A percentile compares a stretch with the other conserved stretches of the same genome.
Conservation (phyloP, 1,140 invertebrate species). For the Odontomachus brunneus region DNA sequence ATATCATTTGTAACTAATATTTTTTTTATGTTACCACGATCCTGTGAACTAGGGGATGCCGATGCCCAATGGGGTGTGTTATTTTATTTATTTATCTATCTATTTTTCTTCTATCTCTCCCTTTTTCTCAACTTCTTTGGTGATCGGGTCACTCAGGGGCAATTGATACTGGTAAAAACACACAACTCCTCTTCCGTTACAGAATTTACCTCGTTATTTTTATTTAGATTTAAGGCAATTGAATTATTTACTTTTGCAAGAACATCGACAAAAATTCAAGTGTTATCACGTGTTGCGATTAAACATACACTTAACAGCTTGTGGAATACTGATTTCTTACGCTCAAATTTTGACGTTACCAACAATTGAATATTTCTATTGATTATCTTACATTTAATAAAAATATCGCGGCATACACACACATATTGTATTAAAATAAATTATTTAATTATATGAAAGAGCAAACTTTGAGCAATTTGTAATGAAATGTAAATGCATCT, state of each 20-base stretch:
- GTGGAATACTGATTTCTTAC: too few species aligned
- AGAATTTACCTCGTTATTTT: conserved; percentile 25
- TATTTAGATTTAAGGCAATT: not conserved
- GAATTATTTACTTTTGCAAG: conserved; percentile 4
- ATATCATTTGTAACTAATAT: conserved; percentile 79
- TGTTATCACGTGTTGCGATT: not conserved
- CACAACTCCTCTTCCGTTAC: conserved; percentile 19
- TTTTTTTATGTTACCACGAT: conserved; percentile 82
- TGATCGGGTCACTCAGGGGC: conserved; percentile 37
- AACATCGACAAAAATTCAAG: not conserved
- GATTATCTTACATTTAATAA: not conserved
- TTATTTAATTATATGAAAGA: too few species aligned
- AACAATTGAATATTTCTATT: too few species aligned
- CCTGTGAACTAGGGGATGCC: conserved; percentile 84
- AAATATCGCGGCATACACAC: too few species aligned
- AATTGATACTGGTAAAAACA: conserved; percentile 11
- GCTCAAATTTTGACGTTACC: too few species aligned
- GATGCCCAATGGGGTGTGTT: conserved; percentile 84
- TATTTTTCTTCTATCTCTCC: conserved; percentile 53
- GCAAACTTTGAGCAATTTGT: too few species aligned
- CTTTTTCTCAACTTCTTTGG: conserved; percentile 62
- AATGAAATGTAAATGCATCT: too few species aligned
- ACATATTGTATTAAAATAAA: too few species aligned
- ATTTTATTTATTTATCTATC: conserved; percentile 76
- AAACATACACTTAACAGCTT: too few species aligned